Evolutionary conservation across 1,140 invertebrate genomes (phyloP).

Genomic region (Tribolium madens): DNA sequence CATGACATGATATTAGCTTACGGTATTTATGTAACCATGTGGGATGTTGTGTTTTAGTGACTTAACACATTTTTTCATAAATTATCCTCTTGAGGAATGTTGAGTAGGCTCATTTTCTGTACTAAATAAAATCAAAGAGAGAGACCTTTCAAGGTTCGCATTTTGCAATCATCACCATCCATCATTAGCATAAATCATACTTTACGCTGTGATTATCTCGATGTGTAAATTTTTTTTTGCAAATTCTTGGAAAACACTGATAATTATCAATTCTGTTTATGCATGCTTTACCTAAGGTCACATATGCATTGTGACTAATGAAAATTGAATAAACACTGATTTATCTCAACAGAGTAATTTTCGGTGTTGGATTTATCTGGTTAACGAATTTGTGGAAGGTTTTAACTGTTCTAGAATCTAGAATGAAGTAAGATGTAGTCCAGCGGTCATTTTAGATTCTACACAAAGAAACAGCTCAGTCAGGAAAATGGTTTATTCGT

Average conservation of each 20-base stretch:
- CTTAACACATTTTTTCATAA: neutral
- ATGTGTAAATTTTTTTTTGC: neutral
- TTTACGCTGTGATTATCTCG: neutral
- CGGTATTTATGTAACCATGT: neutral
- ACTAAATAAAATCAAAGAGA: neutral
- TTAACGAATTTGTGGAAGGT: no score
- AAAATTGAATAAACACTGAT: no score
- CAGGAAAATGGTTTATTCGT: neutral
- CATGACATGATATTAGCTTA: slow-evolving; percentile 4
- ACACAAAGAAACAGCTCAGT: neutral
- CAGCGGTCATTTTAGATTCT: neutral
- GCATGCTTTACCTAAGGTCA: no score
- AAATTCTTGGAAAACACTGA: neutral
- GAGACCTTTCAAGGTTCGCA: neutral
- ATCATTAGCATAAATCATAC: neutral
- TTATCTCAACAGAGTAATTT: no score
- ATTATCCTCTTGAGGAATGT: neutral
- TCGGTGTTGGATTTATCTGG: neutral
- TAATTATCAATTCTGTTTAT: neutral
- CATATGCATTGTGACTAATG: no score
- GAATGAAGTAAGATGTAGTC: neutral
- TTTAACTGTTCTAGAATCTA: no score
- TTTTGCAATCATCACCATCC: neutral
- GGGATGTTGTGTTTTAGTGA: slow-evolving; percentile 8
- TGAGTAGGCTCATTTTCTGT: neutral